Base-by-base conservation (phyloP, 2,888 invertebrate genomes). In the Mellilla xanthometata region DNA sequence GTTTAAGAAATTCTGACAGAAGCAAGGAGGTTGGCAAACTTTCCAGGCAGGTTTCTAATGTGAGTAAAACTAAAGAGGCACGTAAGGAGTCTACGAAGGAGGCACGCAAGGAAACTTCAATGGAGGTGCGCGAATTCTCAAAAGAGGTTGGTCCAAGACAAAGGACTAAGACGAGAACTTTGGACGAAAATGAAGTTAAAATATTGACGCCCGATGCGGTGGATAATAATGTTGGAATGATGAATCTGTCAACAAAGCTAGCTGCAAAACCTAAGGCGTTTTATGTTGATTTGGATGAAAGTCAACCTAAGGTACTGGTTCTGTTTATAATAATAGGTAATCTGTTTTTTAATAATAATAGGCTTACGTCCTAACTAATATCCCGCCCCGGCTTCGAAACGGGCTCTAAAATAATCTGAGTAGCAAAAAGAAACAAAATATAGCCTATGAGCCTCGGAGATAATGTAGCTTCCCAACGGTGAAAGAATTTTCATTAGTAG, bases 121-220 rank as follows among this genome's bases (percentile, higher is more conserved):
- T n/a, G n/a, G n/a, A n/a, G n/a, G n/a, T n/a, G n/a, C n/a, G n/a
- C n/a, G n/a, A n/a, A n/a, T n/a, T n/a, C n/a, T 39, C 29, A 12
- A 64, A 57, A 39, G 62, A 58, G 22, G 40, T 42, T 47, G 42
- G 45, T 44, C 66, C 64, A 33, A 70, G 87, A 35, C 71, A 77
- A 31, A 59, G 88, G 1, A 71, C 79, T 1, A 81, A 84, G 58
- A 81, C 92, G 0, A 75, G 88, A 34, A 90, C 90, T 0, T 57
- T 90, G 13, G 68, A 78, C n/a, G 84, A 86, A 7, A 64, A 73
- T 44, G 90, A 90, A 69, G 81, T 86, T 0, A 88, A 85, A 54
- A 61, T 87, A 0, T 54, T 88, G 6, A 86, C 67, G 1, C 54
- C 72, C 1, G 74, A 74, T 2, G 62, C 45, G 0, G 67, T 83